These are phyloP conservation scores for Ectobius pallidus DNA, from an alignment of 2,888 invertebrate genomes.

Conservation along the genomic window DNA sequence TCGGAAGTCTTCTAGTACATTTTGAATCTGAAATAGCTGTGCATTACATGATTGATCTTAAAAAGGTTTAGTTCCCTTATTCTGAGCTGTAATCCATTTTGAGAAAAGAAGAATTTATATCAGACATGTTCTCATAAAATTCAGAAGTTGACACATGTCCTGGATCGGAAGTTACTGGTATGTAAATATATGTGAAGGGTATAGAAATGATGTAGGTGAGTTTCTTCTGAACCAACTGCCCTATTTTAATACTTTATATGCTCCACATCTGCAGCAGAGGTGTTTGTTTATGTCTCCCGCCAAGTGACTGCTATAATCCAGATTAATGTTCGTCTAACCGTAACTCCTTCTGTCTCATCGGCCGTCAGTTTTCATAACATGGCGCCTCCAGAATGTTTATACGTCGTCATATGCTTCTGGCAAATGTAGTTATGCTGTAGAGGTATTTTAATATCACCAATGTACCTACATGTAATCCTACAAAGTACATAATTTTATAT, in stretches of 20 bases:
- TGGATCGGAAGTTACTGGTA: neutral
- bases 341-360: neutral
- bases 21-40: too few relatives aligned
- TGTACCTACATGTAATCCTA: too few relatives aligned
- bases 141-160: constrained; percentile 15
- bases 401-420: too few relatives aligned
- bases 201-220: neutral
- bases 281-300: constrained; percentile 17
- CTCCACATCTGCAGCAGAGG: neutral
- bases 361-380: neutral
- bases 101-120: neutral
- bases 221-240: neutral
- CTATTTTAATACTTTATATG: constrained; percentile 11
- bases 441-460: too few relatives aligned
- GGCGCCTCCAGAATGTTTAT: neutral
- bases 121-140: neutral
- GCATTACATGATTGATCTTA: too few relatives aligned
- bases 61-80: too few relatives aligned
- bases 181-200: neutral
- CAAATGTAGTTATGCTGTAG: too few relatives aligned
- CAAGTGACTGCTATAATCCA: constrained; percentile 16
- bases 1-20: too few relatives aligned
- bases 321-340: constrained; percentile 1
- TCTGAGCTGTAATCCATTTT: too few relatives aligned
- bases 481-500: too few relatives aligned